Conservation (phyloP, 2,113 vertebrate genomes). For the Amblyopsis rosae region DNA sequence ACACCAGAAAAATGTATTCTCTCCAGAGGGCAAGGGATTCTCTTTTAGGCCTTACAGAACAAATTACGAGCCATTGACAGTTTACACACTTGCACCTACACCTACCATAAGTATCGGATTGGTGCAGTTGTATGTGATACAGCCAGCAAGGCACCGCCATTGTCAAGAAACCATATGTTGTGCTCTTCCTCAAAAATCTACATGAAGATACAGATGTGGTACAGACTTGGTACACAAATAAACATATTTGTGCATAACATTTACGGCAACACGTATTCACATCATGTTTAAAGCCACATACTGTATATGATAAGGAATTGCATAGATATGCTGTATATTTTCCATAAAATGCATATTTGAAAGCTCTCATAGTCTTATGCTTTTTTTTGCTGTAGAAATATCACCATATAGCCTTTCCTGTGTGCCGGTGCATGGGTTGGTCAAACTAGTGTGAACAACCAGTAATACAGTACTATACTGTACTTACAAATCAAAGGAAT, state of each 20-base stretch:
- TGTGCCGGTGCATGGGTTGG: too few relatives aligned
- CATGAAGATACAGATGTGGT: slow-evolving; percentile 17
- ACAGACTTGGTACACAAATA: not conserved
- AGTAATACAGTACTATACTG: too few relatives aligned
- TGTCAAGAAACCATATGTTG: slow-evolving; percentile 95
- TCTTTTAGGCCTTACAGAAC: not conserved
- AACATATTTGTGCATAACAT: not conserved
- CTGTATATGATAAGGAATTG: too few relatives aligned
- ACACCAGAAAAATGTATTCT: slow-evolving; percentile 12
- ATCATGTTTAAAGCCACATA: too few relatives aligned
- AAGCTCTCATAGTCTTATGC: too few relatives aligned
- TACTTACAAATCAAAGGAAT: too few relatives aligned
- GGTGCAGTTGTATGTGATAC: slow-evolving; percentile 86
- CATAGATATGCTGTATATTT: too few relatives aligned
- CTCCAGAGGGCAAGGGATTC: not conserved
- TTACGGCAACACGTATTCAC: too few relatives aligned
- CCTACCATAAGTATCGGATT: slow-evolving; percentile 89
- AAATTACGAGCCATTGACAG: slow-evolving; percentile 18
- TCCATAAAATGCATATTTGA: too few relatives aligned
- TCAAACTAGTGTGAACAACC: too few relatives aligned
- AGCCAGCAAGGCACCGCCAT: slow-evolving; percentile 91
- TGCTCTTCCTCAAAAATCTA: slow-evolving; percentile 95
- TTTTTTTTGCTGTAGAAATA: too few relatives aligned
- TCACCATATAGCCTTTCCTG: too few relatives aligned
- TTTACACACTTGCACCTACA: slow-evolving; percentile 3